Evolutionary conservation across 2,888 invertebrate genomes (phyloP).

Genomic region (Noctua pronuba): DNA sequence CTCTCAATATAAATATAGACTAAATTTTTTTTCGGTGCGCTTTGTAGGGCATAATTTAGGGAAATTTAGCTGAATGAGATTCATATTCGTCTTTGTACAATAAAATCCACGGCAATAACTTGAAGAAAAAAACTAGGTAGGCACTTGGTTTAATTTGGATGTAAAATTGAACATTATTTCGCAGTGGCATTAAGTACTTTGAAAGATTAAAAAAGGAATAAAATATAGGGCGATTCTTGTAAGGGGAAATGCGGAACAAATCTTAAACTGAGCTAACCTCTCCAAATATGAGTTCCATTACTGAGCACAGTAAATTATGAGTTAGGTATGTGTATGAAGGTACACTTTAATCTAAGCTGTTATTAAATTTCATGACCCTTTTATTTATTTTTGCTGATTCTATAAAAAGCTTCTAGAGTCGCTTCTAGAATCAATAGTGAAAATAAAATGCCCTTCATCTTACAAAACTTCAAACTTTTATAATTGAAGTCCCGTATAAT

Average conservation of each 20-base stretch:
- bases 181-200: background rate
- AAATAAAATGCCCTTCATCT: background rate
- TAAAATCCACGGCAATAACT: background rate
- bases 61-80: background rate
- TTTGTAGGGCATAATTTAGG: background rate
- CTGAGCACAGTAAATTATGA: background rate
- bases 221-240: background rate
- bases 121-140: background rate
- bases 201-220: background rate
- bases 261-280: background rate
- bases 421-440: background rate
- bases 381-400: background rate
- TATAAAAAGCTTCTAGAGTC: background rate
- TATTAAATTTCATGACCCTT: background rate
- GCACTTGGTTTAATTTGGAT: background rate
- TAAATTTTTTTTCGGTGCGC: background rate
- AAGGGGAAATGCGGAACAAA: background rate
- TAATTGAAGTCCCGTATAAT: background rate
- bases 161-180: background rate
- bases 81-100: background rate
- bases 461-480: slow-evolving; percentile 1
- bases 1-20: too few species aligned
- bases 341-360: background rate
- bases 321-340: background rate
- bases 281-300: background rate